Percentiles rank a stretch among this genome's conserved stretches.
Conservation (phyloP, 2,113 vertebrate genomes). For the Phylloscopus trochiloides region DNA sequence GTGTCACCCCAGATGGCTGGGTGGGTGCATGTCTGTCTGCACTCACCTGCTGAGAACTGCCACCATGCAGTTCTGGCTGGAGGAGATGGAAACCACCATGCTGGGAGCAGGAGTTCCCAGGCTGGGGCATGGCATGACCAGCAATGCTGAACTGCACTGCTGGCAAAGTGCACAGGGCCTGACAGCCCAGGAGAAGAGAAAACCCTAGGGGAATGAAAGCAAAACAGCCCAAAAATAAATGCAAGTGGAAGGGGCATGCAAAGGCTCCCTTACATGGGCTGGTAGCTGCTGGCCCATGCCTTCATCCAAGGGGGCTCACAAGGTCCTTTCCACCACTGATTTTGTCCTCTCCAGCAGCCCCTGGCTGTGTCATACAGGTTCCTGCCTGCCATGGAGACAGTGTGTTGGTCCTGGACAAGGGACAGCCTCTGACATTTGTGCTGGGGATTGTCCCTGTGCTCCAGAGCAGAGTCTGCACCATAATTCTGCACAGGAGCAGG, state of each 20-base stretch:
- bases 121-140: not conserved
- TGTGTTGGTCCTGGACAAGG: not conserved
- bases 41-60: not conserved
- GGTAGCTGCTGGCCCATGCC: not conserved
- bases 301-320: not conserved
- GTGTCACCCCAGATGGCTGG: rapidly evolving
- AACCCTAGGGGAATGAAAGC: not conserved
- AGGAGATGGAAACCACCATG: not conserved
- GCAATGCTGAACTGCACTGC: not conserved
- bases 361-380: not conserved
- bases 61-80: not conserved
- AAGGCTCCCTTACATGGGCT: not conserved
- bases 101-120: not conserved
- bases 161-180: not conserved
- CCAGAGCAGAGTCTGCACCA: not conserved
- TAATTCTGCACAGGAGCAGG: not conserved
- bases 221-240: slow-evolving; percentile 3
- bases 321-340: not conserved
- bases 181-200: not conserved
- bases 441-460: rapidly evolving
- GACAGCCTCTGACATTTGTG: not conserved
- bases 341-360: not conserved
- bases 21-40: not conserved
- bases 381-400: not conserved
- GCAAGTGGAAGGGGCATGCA: not conserved